Evolutionary conservation across 1,140 invertebrate genomes (phyloP), one percentile per base, ranked within the genome.

Genomic region (Zaprionus davidi): DNA sequence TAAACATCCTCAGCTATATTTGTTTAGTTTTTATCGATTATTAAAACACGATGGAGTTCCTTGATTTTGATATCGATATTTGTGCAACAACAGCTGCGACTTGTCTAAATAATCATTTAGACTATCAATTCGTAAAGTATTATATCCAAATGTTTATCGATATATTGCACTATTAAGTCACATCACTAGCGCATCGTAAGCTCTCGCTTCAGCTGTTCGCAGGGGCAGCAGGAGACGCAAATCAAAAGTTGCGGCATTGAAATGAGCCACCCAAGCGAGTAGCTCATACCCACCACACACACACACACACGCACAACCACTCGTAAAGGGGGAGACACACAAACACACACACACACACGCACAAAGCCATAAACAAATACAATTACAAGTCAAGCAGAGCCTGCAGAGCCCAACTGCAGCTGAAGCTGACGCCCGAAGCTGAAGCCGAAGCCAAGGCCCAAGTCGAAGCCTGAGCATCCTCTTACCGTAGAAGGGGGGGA

Each of bases 281-380:
- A 63, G 24, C 36, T 17, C n/a, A 3, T 7, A 64, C 38, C 5
- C 68, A 71, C 38, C 38, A 46, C 36, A 38, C 60, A 76, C 26
- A 34, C 49, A 9, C 28, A 36, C 51, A 4, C 53, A 51, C 36
- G 56, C 71, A 73, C 67, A 74, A 69, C 41, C 41, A 17, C n/a
- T 46, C 13, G 5, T n/a, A 64, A 26, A 17, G 38, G 12, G 38
- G 41, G 26, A 31, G 13, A 62, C 36, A 26, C 22, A 46, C 46
- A 46, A 51, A 76, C 17, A 34, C 55, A 5, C 53, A 58, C 26
- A 22, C 53, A 51, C 70, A 51, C 71, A 71, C 36, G 56, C 71
- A 73, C 67, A 78, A 72, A 64, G 38, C 64, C 67, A 80, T 75
- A 87, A 75, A 87, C 83, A 87, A 87, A 88, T 88, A 87, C 80